These are phyloP conservation scores for Thysanoteuthis rhombus DNA, from an alignment of 2,888 invertebrate genomes.

Conservation along the genomic window DNA sequence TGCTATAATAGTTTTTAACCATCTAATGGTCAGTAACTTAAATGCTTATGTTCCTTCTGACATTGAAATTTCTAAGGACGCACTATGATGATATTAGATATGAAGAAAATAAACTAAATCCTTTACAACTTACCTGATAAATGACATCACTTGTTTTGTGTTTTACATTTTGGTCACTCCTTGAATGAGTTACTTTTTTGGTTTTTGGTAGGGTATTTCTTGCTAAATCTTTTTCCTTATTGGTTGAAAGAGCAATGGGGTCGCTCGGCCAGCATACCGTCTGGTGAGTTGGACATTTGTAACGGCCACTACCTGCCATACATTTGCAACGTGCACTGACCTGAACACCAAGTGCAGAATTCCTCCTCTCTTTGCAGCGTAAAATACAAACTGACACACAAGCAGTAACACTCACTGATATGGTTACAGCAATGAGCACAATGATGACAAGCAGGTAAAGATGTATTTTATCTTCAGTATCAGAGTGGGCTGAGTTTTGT, in stretches of 20 bases:
- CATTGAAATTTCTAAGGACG: too few species aligned
- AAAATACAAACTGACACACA: constrained; percentile 13
- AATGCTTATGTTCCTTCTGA: too few species aligned
- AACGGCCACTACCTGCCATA: neutral
- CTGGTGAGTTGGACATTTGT: neutral
- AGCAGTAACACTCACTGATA: neutral
- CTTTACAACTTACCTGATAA: neutral
- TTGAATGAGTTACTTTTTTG: neutral
- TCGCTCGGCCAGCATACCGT: neutral
- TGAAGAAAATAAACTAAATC: too few species aligned
- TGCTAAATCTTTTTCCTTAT: neutral
- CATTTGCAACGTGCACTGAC: neutral
- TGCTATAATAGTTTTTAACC: too few species aligned
- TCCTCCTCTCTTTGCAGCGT: neutral
- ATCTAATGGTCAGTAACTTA: too few species aligned
- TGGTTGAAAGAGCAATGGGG: neutral
- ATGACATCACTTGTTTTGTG: neutral
- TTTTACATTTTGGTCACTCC: neutral
- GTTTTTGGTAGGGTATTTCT: neutral
- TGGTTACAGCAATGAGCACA: neutral
- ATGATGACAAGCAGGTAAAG: neutral
- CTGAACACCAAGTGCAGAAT: neutral
- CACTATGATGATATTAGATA: too few species aligned
- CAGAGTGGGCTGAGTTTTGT: neutral
- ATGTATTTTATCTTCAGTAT: neutral